These are phyloP conservation scores for Oncorhynchus tshawytscha DNA, from an alignment of 2,113 vertebrate species.

Conservation along the genomic window DNA sequence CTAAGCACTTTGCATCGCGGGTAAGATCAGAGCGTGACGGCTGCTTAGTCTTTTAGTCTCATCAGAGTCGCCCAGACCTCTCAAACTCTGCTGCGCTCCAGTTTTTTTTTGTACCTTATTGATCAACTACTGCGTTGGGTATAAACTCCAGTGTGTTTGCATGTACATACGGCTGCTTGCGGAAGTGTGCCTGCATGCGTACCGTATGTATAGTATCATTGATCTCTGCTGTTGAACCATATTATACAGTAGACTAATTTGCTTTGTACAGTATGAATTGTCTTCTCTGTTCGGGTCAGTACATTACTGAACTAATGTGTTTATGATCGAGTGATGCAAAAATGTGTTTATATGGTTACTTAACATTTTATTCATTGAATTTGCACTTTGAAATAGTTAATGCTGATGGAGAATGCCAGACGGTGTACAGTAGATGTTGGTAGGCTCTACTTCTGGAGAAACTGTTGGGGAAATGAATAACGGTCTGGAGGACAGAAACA, in stretches of 20 bases:
- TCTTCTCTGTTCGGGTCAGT: neutral
- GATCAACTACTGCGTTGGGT: constrained; percentile 44
- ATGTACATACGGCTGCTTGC: neutral
- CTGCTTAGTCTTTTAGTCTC: constrained; percentile 72
- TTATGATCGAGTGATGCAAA: neutral
- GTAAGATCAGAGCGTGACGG: constrained; percentile 72
- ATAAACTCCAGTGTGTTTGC: neutral
- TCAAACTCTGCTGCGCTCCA: constrained; percentile 25
- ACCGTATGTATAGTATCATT: too few species aligned
- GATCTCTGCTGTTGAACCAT: too few species aligned
- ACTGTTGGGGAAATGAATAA: constrained; percentile 7
- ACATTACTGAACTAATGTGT: neutral
- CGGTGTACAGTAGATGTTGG: constrained; percentile 28
- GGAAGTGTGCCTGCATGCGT: neutral
- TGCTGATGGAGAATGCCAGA: constrained; percentile 24
- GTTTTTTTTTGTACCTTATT: constrained; percentile 36
- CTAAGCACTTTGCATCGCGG: constrained; percentile 72
- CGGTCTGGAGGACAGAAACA: constrained; percentile 5
- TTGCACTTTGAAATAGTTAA: constrained; percentile 56
- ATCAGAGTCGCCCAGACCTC: constrained; percentile 62
- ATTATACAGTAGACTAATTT: too few species aligned
- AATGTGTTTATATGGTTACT: constrained; percentile 23
- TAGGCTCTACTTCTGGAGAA: constrained; percentile 14
- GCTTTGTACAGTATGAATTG: neutral
- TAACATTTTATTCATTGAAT: constrained; percentile 62